Evolutionary conservation across 2,888 invertebrate genomes (phyloP).

Genomic region (Sepioteuthis lessoniana): DNA sequence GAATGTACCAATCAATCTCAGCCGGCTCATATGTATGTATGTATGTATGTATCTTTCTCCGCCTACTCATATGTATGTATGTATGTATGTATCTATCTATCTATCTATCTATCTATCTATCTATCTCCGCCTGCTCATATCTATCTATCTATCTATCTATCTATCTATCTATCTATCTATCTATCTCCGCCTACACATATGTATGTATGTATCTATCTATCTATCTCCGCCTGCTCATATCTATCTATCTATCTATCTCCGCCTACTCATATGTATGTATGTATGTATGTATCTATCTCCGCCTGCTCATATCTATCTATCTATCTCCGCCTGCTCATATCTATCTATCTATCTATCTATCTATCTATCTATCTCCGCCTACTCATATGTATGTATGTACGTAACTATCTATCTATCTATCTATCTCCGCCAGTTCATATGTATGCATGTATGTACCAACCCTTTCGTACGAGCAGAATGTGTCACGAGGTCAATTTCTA

Average conservation of each 20-base stretch:
- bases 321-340: too few species aligned
- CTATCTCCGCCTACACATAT: background rate
- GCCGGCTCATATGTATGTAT: background rate
- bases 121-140: background rate
- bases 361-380: background rate
- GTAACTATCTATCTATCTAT: background rate
- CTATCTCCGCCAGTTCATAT: too few species aligned
- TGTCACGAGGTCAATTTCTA: too few species aligned
- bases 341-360: background rate
- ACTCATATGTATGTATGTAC: background rate
- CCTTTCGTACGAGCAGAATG: too few species aligned
- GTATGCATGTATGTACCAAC: too few species aligned
- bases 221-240: too few species aligned
- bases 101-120: background rate
- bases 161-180: slow-evolving; percentile 15
- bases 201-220: too few species aligned
- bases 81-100: background rate
- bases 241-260: too few species aligned
- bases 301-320: too few species aligned
- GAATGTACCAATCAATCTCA: background rate
- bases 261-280: too few species aligned
- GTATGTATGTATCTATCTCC: too few species aligned
- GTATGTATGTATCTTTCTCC: background rate
- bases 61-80: background rate
- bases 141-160: background rate